A percentile compares a stretch with the other conserved stretches of the same genome.
Evolutionary conservation across 2,113 vertebrate genomes (phyloP).

Genomic region (Nycticryphes semicollaris): DNA sequence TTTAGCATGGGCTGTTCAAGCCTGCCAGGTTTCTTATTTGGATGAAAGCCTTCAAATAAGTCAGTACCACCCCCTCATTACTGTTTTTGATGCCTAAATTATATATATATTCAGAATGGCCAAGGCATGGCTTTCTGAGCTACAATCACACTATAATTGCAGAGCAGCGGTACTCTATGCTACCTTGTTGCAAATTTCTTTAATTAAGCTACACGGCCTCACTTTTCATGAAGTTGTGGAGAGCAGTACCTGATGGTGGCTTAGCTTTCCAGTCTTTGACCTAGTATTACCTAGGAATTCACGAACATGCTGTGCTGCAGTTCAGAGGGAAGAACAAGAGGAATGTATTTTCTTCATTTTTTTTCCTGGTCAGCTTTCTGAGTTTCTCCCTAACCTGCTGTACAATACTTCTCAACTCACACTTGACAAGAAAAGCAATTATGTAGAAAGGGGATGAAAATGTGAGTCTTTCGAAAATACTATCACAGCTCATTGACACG

Average conservation of each 20-base stretch:
- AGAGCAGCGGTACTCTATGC: neutral
- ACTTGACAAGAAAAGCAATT: neutral
- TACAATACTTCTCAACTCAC: neutral
- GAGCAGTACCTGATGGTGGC: neutral
- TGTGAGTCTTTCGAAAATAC: neutral
- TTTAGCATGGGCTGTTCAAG: neutral
- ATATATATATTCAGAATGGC: neutral
- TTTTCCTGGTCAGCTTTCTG: neutral
- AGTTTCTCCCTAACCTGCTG: neutral
- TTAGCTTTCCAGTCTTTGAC: neutral
- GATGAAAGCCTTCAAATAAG: neutral
- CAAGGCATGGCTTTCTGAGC: neutral
- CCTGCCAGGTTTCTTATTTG: neutral
- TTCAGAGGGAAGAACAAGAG: neutral
- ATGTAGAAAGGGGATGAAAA: neutral
- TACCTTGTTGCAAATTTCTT: neutral
- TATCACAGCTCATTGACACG: neutral
- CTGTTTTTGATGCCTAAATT: neutral
- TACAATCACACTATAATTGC: neutral
- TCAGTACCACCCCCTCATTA: neutral
- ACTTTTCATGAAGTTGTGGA: neutral
- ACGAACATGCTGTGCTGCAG: neutral
- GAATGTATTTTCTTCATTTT: neutral
- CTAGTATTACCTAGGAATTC: neutral
- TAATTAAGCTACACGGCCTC: neutral